A percentile compares a stretch with the other conserved stretches of the same genome.
Evolutionary conservation across 30 jellyfish, hydroid and myxozoan genomes (phyloP).

Genomic region (Nemopilema nomurai): DNA sequence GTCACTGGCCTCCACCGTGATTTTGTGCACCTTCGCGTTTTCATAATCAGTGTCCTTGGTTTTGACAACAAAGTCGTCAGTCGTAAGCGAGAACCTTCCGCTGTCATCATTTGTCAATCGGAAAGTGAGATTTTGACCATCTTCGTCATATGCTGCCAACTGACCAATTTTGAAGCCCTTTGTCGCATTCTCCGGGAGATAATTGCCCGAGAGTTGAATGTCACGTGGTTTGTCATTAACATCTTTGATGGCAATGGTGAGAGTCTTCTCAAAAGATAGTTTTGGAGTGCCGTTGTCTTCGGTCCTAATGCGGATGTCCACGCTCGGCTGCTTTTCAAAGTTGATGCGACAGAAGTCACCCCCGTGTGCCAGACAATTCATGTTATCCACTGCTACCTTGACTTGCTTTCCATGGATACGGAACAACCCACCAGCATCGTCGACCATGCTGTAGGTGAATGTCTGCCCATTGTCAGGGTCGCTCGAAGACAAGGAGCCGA

Average conservation of each 20-base stretch:
- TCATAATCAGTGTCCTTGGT: constrained; percentile 77
- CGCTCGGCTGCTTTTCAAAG: constrained; percentile 53
- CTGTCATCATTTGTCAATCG: constrained; percentile 54
- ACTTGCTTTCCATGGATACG: constrained; percentile 42
- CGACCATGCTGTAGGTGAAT: constrained; percentile 54
- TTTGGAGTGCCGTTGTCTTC: constrained; percentile 79
- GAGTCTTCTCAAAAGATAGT: constrained; percentile 27
- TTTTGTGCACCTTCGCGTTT: constrained; percentile 44
- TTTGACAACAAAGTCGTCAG: constrained; percentile 37
- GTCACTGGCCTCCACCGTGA: constrained; percentile 75
- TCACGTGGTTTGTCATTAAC: constrained; percentile 83
- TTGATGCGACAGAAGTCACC: constrained; percentile 70
- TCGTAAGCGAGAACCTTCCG: constrained; percentile 58
- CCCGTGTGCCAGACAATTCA: constrained; percentile 61
- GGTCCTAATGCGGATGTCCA: constrained; percentile 35
- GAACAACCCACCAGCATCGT: constrained; percentile 69
- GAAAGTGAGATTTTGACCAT: constrained; percentile 67
- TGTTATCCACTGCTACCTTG: constrained; percentile 71
- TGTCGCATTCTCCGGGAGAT: constrained; percentile 70
- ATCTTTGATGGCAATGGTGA: constrained; percentile 45
- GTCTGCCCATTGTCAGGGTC: constrained; percentile 82
- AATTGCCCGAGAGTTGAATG: constrained; percentile 59
- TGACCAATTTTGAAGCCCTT: constrained; percentile 71
- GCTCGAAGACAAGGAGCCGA: constrained; percentile 45
- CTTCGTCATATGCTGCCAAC: constrained; percentile 79